A percentile compares a stretch with the other conserved stretches of the same genome.
These are phyloP conservation scores for Drosophila pseudotalamancana DNA, from an alignment of 2,888 invertebrate genomes.

Conservation along the genomic window DNA sequence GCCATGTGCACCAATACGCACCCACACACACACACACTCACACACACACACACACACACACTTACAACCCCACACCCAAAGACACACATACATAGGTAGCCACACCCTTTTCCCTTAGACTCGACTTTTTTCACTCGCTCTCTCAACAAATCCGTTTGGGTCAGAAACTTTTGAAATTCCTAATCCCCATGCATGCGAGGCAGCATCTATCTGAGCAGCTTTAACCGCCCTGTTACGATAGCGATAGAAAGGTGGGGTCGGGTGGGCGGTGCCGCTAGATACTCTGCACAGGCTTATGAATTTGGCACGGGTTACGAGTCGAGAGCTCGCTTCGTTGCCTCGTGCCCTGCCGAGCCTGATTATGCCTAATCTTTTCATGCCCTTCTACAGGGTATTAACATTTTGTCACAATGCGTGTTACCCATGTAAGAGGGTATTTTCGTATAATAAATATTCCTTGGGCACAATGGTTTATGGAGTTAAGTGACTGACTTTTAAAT, in stretches of 20 bases:
- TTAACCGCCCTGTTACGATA: slow-evolving; percentile 49
- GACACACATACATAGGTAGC: not conserved
- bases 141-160: slow-evolving; percentile 73
- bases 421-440: slow-evolving; percentile 6
- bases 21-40: not conserved
- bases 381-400: slow-evolving; percentile 7
- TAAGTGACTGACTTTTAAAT: too few relatives aligned
- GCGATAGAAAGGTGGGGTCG: slow-evolving; percentile 12
- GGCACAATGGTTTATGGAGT: too few relatives aligned
- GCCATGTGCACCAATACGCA: slow-evolving; percentile 35
- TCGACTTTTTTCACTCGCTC: slow-evolving; percentile 1
- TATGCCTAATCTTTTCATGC: slow-evolving; percentile 36
- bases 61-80: not conserved
- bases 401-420: not conserved
- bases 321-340: slow-evolving; percentile 24
- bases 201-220: slow-evolving; percentile 48
- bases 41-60: not conserved
- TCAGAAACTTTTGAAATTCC: slow-evolving; percentile 77
- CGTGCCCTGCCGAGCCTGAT: slow-evolving; percentile 27
- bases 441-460: not conserved
- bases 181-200: slow-evolving; percentile 64
- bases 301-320: slow-evolving; percentile 31
- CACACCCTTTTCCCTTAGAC: not conserved
- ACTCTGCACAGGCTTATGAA: slow-evolving; percentile 43
- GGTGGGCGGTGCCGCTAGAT: not conserved